These are phyloP conservation scores for Drosophila rellima DNA, from an alignment of 2,888 invertebrate genomes.

Conservation along the genomic window DNA sequence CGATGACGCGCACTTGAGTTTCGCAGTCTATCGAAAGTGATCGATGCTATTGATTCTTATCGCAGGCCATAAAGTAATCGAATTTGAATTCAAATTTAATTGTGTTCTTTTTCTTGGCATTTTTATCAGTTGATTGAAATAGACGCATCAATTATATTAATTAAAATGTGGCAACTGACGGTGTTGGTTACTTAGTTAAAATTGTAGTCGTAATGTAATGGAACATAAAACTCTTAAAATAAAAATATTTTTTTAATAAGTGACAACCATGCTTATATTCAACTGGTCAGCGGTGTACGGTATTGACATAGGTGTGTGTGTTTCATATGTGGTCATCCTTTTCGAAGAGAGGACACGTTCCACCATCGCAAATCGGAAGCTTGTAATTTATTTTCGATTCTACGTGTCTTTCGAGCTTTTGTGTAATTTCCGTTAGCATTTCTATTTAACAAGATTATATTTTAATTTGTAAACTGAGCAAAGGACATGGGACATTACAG, in stretches of 20 bases:
- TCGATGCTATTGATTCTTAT: background rate
- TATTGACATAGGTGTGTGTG: too few relatives aligned
- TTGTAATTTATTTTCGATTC: slow-evolving; percentile 59
- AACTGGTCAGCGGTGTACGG: slow-evolving; percentile 3
- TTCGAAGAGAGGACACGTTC: slow-evolving; percentile 19
- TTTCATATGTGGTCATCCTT: slow-evolving; percentile 1
- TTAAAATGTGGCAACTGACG: slow-evolving; percentile 1
- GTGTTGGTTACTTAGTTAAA: background rate
- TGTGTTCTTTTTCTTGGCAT: background rate
- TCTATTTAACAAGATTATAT: slow-evolving; percentile 61
- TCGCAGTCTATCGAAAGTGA: background rate
- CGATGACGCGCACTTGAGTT: too few relatives aligned
- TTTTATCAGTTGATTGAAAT: background rate
- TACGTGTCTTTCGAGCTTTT: slow-evolving; percentile 34
- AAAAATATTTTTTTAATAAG: background rate
- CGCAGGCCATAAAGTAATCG: background rate
- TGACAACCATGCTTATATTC: background rate
- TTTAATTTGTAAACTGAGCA: slow-evolving; percentile 59
- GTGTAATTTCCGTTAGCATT: slow-evolving; percentile 70
- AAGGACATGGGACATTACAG: slow-evolving; percentile 7
- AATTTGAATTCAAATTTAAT: background rate
- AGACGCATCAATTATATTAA: slow-evolving; percentile 6
- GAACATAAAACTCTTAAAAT: too few relatives aligned
- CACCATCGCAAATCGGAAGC: slow-evolving; percentile 22
- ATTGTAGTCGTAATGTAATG: too few relatives aligned